phyloP scores from a whole-genome alignment of 2,113 vertebrate species.

The Mustela lutreola region DNA sequence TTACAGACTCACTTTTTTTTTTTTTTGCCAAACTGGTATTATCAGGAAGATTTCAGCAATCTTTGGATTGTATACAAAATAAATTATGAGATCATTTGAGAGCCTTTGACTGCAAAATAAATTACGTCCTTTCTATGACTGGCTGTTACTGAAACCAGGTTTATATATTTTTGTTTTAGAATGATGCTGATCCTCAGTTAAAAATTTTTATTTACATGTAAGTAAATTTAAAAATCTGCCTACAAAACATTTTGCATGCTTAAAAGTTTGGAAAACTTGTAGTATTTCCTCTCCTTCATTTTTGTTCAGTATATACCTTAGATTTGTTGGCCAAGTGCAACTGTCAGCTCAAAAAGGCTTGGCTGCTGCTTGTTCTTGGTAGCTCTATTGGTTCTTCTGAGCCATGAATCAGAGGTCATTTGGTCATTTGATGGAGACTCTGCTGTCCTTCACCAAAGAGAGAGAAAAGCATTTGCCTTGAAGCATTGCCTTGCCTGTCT shows the following conservation, averaged over 20 bases:
- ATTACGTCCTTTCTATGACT: neutral
- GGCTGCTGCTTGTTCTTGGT: neutral
- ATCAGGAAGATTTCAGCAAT: neutral
- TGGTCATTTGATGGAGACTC: neutral
- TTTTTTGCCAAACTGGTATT: neutral
- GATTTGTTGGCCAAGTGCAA: neutral
- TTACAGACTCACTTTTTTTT: neutral
- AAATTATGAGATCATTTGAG: neutral
- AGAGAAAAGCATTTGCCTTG: neutral
- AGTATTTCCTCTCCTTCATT: neutral
- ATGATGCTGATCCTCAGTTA: neutral
- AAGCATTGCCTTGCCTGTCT: neutral
- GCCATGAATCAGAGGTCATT: neutral
- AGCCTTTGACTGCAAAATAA: neutral
- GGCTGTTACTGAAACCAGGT: neutral
- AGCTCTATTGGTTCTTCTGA: neutral
- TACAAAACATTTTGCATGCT: neutral
- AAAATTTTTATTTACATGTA: neutral
- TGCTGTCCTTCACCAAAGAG: neutral
- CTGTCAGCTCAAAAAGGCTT: neutral
- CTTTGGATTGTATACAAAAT: neutral
- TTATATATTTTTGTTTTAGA: conserved; percentile 31
- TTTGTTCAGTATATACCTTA: neutral
- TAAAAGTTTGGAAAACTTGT: conserved; percentile 8
- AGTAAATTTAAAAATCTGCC: neutral